Conservation (phyloP, 37 sponge, comb jelly and placozoan genomes). For the Chondrosia reniformis region DNA sequence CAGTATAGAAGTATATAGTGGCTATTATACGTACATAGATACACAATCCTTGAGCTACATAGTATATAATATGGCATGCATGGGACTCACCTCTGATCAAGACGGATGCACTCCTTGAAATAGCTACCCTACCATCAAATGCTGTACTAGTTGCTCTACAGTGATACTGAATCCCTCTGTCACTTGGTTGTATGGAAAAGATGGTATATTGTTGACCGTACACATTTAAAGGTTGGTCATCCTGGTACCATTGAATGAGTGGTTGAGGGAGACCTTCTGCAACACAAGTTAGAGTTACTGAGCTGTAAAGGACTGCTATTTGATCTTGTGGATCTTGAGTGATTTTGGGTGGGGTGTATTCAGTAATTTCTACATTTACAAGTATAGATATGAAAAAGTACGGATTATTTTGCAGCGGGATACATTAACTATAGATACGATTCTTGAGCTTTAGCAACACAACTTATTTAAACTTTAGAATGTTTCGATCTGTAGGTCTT, state of each 20-base stretch:
- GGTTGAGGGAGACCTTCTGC: slow-evolving; percentile 11
- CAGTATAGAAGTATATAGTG: too few relatives aligned
- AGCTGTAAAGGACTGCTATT: too few relatives aligned
- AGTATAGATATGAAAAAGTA: too few relatives aligned
- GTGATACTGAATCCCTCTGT: slow-evolving; percentile 21
- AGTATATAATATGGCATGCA: too few relatives aligned
- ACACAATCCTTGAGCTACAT: too few relatives aligned
- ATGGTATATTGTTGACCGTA: not conserved
- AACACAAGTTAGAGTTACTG: not conserved
- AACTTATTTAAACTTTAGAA: too few relatives aligned
- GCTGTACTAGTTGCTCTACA: slow-evolving; percentile 5
- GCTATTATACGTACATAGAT: too few relatives aligned
- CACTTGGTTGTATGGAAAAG: not conserved
- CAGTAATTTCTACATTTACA: too few relatives aligned
- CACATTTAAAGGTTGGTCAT: not conserved
- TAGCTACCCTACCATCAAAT: not conserved
- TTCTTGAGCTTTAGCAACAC: too few relatives aligned
- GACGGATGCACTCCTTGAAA: not conserved
- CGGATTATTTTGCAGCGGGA: too few relatives aligned
- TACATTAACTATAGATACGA: too few relatives aligned
- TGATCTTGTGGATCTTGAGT: not conserved
- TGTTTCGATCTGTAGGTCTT: too few relatives aligned
- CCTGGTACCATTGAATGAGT: slow-evolving; percentile 14
- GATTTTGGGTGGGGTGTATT: not conserved
- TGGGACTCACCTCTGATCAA: not conserved